Conservation (phyloP, 1,140 invertebrate genomes). For the Procambarus clarkii region DNA sequence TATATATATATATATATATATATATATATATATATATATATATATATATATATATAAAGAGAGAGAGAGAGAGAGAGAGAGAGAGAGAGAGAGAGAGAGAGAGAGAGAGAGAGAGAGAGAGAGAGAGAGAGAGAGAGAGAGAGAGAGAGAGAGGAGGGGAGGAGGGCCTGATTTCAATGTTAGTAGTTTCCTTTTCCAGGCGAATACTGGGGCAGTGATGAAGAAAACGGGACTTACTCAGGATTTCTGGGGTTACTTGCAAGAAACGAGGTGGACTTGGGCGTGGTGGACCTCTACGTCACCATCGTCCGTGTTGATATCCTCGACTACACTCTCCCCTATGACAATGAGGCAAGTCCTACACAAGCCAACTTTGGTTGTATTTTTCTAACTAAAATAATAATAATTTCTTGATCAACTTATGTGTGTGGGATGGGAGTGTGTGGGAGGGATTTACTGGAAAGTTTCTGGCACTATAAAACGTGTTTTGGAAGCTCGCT, state of each 20-base stretch:
- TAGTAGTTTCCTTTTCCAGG: not conserved
- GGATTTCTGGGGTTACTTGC: conserved; percentile 38
- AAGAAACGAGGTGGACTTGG: conserved; percentile 43
- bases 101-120: not conserved
- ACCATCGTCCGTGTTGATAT: conserved; percentile 19
- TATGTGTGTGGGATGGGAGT: too few species aligned
- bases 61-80: too few species aligned
- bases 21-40: conserved; percentile 23
- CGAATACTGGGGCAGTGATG: conserved; percentile 27
- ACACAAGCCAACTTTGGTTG: too few species aligned
- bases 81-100: not conserved
- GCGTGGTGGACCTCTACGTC: conserved; percentile 38
- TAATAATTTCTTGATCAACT: too few species aligned
- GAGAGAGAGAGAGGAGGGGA: not conserved
- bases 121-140: not conserved
- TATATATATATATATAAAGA: too few species aligned
- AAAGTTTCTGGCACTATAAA: too few species aligned
- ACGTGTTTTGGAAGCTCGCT: too few species aligned
- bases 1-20: conserved; percentile 20
- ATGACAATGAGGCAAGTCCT: conserved; percentile 36
- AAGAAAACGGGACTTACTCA: conserved; percentile 29
- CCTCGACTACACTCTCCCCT: conserved; percentile 44
- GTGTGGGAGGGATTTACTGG: too few species aligned
- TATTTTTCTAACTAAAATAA: too few species aligned
- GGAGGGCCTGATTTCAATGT: too few species aligned